These are phyloP conservation scores for Apostichopus leukothele DNA, from an alignment of 53 echinoderm and acorn worm genomes.

Conservation along the genomic window DNA sequence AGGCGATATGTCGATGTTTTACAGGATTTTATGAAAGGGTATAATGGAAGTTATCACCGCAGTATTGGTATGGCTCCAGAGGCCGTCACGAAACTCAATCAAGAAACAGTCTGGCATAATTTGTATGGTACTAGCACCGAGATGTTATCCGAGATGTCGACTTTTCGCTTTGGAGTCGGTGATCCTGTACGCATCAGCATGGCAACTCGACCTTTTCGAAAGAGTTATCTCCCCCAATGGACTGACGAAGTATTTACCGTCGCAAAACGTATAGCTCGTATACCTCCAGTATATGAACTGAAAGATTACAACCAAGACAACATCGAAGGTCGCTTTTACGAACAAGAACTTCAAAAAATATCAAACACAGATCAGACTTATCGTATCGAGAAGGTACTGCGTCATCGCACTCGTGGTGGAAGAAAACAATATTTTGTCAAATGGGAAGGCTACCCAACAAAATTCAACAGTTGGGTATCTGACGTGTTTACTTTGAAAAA, in stretches of 20 bases:
- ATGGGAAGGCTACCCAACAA: conserved; percentile 51
- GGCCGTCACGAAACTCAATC: conserved; percentile 35
- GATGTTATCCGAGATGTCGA: neutral
- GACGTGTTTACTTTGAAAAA: conserved; percentile 28
- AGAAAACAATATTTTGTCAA: conserved; percentile 52
- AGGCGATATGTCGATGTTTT: conserved; percentile 66
- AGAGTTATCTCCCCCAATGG: conserved; percentile 72
- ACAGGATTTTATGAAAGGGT: conserved; percentile 54
- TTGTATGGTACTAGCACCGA: conserved; percentile 30
- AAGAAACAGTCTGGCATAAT: conserved; percentile 49
- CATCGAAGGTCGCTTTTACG: conserved; percentile 59
- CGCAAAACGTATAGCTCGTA: neutral
- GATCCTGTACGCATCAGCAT: conserved; percentile 60
- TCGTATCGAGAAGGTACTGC: conserved; percentile 44
- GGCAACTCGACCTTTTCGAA: conserved; percentile 62
- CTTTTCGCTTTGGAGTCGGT: conserved; percentile 49
- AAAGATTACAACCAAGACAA: conserved; percentile 37
- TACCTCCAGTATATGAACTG: neutral
- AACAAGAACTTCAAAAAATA: conserved; percentile 60
- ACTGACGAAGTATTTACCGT: conserved; percentile 70
- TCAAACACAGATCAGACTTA: conserved; percentile 30
- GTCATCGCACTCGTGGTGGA: conserved; percentile 9
- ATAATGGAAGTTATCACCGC: conserved; percentile 54
- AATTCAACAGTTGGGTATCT: conserved; percentile 55
- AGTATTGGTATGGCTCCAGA: conserved; percentile 49